Evolutionary conservation across 2,113 vertebrate genomes (phyloP).

Genomic region (Burhinus bistriatus): DNA sequence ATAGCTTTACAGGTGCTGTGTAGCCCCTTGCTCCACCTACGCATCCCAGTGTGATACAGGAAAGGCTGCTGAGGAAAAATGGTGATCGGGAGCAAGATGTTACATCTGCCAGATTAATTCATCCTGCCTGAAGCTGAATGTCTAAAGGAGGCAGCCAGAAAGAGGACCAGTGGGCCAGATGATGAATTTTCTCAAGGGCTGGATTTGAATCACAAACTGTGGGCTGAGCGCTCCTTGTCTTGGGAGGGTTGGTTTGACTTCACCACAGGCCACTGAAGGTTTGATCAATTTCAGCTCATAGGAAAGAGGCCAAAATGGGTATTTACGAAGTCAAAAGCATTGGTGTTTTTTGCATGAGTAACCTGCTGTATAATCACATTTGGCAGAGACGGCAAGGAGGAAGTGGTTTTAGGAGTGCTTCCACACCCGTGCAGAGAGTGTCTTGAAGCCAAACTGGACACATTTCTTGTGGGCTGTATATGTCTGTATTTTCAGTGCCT

Average conservation of each 20-base stretch:
- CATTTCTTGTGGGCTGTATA: background rate
- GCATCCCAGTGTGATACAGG: background rate
- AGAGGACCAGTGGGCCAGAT: background rate
- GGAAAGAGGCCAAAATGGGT: background rate
- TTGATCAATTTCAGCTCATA: background rate
- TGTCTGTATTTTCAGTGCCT: background rate
- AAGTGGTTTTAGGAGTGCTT: background rate
- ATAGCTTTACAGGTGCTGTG: background rate
- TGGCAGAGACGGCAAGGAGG: background rate
- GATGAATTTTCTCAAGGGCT: background rate
- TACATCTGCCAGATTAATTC: background rate
- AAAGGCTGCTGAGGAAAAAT: background rate
- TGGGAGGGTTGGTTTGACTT: background rate
- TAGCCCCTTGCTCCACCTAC: background rate
- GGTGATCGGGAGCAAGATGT: accelerated
- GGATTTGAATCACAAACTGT: background rate
- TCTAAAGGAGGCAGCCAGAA: background rate
- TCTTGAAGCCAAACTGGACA: background rate
- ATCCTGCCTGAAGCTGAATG: background rate
- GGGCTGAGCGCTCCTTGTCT: background rate
- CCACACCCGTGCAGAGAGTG: background rate
- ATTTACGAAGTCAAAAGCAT: background rate
- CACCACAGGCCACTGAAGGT: background rate
- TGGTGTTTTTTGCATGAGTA: background rate
- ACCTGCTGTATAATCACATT: background rate